A percentile compares a stretch with the other conserved stretches of the same genome.
Conservation (phyloP, 2,888 invertebrate genomes). For the Notodonta dromedarius region DNA sequence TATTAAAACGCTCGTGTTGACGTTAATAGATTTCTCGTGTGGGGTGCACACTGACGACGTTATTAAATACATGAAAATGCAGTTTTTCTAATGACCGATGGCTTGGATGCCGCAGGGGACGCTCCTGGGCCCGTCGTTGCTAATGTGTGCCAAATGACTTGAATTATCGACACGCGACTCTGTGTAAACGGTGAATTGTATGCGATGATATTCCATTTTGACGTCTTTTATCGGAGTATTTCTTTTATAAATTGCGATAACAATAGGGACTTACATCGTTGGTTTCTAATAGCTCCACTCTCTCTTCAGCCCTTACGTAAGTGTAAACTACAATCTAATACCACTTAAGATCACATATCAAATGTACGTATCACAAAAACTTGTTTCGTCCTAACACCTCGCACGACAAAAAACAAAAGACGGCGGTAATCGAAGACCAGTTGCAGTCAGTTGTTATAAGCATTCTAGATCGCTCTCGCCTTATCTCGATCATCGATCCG, state of each 20-base stretch:
- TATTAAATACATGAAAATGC: conserved; percentile 82
- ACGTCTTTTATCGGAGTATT: not conserved
- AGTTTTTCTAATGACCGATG: conserved; percentile 73
- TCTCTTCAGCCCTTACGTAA: no score
- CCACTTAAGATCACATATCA: conserved; percentile 8
- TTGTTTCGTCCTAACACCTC: conserved; percentile 37
- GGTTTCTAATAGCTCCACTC: no score
- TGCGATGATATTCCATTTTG: conserved; percentile 34
- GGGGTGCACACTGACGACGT: conserved; percentile 69
- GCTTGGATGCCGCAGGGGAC: conserved; percentile 39
- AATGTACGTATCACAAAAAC: conserved; percentile 17
- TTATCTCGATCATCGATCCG: conserved; percentile 73
- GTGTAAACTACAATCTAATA: not conserved
- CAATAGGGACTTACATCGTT: not conserved
- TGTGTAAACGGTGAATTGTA: conserved; percentile 35
- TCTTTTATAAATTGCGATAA: not conserved
- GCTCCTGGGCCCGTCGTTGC: conserved; percentile 33
- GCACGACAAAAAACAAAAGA: conserved; percentile 48
- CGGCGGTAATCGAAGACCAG: conserved; percentile 60
- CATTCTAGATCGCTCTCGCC: conserved; percentile 54
- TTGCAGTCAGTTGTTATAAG: conserved; percentile 57
- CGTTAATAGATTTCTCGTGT: conserved; percentile 77
- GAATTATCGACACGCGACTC: conserved; percentile 50
- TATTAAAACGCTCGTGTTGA: conserved; percentile 68
- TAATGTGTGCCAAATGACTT: conserved; percentile 68